Conservation (phyloP, 2,797 vertebrate genomes). For the Sandelia bainsii region DNA sequence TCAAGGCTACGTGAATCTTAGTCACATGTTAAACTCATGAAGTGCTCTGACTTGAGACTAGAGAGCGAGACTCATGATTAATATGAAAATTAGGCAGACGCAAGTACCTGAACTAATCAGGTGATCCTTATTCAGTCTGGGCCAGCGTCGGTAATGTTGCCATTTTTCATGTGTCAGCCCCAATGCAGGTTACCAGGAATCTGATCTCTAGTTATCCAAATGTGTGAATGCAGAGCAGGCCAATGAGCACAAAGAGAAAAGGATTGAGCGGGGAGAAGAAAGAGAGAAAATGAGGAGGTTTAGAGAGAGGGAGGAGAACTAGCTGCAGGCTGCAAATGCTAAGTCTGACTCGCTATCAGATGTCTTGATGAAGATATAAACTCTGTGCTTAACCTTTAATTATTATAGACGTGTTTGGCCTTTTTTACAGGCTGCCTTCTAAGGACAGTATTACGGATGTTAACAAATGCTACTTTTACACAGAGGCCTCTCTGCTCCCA, state of each 20-base stretch:
- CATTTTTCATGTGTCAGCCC: conserved; percentile 97
- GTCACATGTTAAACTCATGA: conserved; percentile 88
- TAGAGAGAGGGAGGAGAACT: conserved; percentile 37
- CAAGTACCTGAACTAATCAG: conserved; percentile 99
- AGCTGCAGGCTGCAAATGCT: conserved; percentile 59
- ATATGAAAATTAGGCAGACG: conserved; percentile 96
- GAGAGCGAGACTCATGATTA: conserved; percentile 94
- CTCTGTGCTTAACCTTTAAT: conserved; percentile 70
- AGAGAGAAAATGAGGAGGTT: conserved; percentile 36
- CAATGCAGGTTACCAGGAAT: conserved; percentile 89
- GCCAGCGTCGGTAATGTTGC: conserved; percentile 93
- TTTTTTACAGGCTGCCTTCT: conserved; percentile 71
- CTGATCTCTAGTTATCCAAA: conserved; percentile 86
- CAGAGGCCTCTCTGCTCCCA: conserved; percentile 69
- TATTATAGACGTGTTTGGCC: conserved; percentile 78
- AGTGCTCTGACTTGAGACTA: conserved; percentile 86
- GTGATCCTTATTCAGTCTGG: conserved; percentile 94
- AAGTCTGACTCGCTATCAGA: conserved; percentile 40
- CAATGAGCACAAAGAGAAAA: conserved; percentile 61
- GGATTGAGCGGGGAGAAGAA: conserved; percentile 24
- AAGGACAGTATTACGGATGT: conserved; percentile 78
- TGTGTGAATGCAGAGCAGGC: conserved; percentile 82
- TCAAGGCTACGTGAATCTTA: conserved; percentile 89
- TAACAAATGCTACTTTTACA: conserved; percentile 77
- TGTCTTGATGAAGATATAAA: conserved; percentile 78